Evolutionary conservation across 2,113 vertebrate species (phyloP), one percentile per base, ranked within the genome.

Genomic region (Heteronetta atricapilla): DNA sequence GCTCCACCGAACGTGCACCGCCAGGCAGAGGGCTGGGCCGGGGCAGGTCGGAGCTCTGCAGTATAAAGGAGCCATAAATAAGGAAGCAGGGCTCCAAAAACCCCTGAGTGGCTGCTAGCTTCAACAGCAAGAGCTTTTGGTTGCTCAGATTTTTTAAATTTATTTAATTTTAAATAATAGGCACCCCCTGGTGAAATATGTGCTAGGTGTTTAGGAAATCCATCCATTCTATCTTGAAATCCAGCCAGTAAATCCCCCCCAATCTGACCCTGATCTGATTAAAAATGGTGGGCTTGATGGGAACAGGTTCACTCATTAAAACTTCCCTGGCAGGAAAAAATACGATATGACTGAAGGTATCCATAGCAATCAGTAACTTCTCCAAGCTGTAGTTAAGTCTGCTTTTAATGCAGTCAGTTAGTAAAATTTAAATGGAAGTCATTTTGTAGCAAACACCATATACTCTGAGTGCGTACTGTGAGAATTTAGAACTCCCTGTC

Each of bases 1-100:
- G 13, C 22, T 77, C 29, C 38, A 63, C 9, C 0, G 1, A 6
- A 22, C 17, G 8, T 3, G 16, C 6, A 56, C 16, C 8, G 10
- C 22, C 29, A 78, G 8, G 75, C 4, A 5, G 28, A 70, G 29
- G 29, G 4, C 34, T 69, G 36, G 23, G 33, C 33, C 29, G 33
- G 21, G 26, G 59, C 67, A 48, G 60, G 48, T 69, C 12, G 26
- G 2, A 21, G 29, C 16, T 44, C 13, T 55, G 11, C 3, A 53
- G 23, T 8, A 78, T 12, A 69, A 81, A 34, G 5, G 7, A 3
- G 2, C 40, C 59, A 28, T 9, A 50, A 78, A 33, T 28, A 10
- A 28, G 6, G 12, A 42, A 69, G 12, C 14, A 89, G 28, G 64
- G 19, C 36, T 70, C 58, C 82, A 75, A 55, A 85, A 82, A 14